Percentiles rank a stretch among this genome's conserved stretches.
Evolutionary conservation across 1,140 invertebrate species (phyloP).

Genomic region (Hypothenemus hampei): DNA sequence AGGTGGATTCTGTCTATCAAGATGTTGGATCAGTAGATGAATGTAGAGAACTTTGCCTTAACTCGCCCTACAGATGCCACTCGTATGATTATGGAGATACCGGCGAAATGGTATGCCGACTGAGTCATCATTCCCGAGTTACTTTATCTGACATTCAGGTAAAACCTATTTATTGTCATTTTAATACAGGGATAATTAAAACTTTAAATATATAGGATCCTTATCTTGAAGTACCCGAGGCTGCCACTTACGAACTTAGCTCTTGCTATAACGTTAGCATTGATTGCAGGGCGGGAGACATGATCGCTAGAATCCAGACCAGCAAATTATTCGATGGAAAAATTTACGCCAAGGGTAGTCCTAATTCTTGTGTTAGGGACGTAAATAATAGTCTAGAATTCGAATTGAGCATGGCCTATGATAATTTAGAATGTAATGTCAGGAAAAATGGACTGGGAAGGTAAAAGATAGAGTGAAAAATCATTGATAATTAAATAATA

Average conservation of each 20-base stretch:
- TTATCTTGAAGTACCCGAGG: constrained; percentile 83
- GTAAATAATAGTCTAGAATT: constrained; percentile 80
- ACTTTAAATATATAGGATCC: constrained; percentile 60
- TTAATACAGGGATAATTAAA: background rate
- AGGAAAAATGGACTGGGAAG: constrained; percentile 77
- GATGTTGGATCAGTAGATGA: constrained; percentile 81
- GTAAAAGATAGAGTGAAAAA: constrained; percentile 3
- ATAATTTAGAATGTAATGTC: constrained; percentile 85
- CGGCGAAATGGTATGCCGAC: constrained; percentile 84
- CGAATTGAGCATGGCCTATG: constrained; percentile 84
- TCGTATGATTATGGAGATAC: constrained; percentile 92
- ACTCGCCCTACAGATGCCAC: constrained; percentile 80
- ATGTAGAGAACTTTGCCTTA: constrained; percentile 81
- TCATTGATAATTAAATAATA: too few species aligned
- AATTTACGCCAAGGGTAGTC: constrained; percentile 88
- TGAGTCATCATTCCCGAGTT: constrained; percentile 84
- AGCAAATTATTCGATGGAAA: constrained; percentile 91
- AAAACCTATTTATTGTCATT: constrained; percentile 27
- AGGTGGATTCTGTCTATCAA: constrained; percentile 86
- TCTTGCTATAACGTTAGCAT: constrained; percentile 94
- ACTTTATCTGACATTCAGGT: constrained; percentile 84
- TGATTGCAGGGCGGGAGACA: constrained; percentile 85
- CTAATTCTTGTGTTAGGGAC: constrained; percentile 86
- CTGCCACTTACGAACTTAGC: constrained; percentile 85
- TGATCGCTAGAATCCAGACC: constrained; percentile 87